Evolutionary conservation across 2,113 vertebrate species (phyloP).

Genomic region (Hymenochirus boettgeri): DNA sequence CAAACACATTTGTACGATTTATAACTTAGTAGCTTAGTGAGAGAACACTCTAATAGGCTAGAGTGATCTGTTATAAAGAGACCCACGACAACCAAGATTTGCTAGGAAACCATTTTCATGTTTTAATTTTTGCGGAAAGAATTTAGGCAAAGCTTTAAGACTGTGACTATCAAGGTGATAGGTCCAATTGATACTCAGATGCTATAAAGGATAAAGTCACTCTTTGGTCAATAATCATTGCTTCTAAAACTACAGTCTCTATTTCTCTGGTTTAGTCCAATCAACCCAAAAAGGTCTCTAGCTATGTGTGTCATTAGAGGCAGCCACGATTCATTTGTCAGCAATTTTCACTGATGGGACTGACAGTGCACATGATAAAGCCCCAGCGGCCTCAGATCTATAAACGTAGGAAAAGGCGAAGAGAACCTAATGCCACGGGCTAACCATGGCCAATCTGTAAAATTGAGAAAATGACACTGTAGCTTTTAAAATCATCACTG

Average conservation of each 20-base stretch:
- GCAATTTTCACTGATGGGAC: conserved; percentile 34
- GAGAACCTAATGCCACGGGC: conserved; percentile 7
- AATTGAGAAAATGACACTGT: conserved; percentile 35
- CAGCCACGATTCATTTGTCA: conserved; percentile 30
- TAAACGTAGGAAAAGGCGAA: conserved; percentile 20
- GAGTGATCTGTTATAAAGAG: too few relatives aligned
- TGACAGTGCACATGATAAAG: conserved; percentile 16
- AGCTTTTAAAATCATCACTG: conserved; percentile 18
- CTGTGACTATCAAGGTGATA: too few relatives aligned
- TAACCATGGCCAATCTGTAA: conserved; percentile 30
- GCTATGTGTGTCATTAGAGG: conserved; percentile 20
- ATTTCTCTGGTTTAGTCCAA: not conserved
- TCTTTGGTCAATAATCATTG: too few relatives aligned
- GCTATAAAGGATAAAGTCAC: not conserved
- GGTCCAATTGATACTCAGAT: too few relatives aligned
- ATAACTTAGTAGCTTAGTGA: too few relatives aligned
- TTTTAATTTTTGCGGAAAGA: too few relatives aligned
- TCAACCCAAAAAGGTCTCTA: conserved; percentile 21
- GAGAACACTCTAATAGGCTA: too few relatives aligned
- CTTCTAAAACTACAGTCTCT: too few relatives aligned
- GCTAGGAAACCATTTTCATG: too few relatives aligned
- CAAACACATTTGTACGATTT: too few relatives aligned
- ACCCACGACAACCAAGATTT: too few relatives aligned
- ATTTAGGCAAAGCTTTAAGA: too few relatives aligned
- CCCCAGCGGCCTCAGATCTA: conserved; percentile 15